Evolutionary conservation across 1,140 invertebrate species (phyloP).

Genomic region (Stenopsyche tienmushanensis): DNA sequence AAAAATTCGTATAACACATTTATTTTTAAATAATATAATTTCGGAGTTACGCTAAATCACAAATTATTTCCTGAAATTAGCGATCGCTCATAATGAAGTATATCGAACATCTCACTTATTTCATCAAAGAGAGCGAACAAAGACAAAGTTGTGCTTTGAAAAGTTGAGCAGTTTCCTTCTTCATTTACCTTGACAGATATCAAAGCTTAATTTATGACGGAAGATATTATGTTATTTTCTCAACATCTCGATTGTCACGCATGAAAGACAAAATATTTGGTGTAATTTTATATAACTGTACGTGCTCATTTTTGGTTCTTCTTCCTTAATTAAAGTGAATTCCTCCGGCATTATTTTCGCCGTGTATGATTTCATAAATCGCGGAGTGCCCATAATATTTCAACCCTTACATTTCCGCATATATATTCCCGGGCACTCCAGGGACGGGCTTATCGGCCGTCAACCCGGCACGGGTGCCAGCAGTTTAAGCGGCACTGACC

Average conservation of each 20-base stretch:
- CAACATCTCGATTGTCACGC: not conserved
- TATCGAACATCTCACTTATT: not conserved
- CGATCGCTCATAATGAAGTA: not conserved
- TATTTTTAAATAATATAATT: not conserved
- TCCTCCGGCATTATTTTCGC: not conserved
- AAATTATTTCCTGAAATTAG: not conserved
- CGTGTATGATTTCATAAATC: not conserved
- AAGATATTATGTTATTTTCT: no score
- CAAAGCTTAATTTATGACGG: not conserved
- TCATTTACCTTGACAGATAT: not conserved
- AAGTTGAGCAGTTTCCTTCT: not conserved
- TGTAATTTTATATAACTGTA: not conserved
- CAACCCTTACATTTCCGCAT: not conserved
- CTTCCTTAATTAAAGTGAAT: not conserved
- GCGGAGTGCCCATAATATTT: not conserved
- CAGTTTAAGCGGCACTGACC: not conserved
- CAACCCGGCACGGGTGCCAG: not conserved
- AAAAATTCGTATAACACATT: slow-evolving; percentile 4
- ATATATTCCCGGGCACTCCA: not conserved
- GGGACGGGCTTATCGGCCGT: not conserved
- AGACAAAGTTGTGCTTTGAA: not conserved
- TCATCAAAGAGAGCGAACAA: not conserved
- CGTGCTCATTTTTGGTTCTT: not conserved
- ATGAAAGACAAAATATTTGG: not conserved
- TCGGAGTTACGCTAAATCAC: not conserved